Base-by-base conservation (phyloP, 2,797 vertebrate species). In the Otolemur crassicaudatus region DNA sequence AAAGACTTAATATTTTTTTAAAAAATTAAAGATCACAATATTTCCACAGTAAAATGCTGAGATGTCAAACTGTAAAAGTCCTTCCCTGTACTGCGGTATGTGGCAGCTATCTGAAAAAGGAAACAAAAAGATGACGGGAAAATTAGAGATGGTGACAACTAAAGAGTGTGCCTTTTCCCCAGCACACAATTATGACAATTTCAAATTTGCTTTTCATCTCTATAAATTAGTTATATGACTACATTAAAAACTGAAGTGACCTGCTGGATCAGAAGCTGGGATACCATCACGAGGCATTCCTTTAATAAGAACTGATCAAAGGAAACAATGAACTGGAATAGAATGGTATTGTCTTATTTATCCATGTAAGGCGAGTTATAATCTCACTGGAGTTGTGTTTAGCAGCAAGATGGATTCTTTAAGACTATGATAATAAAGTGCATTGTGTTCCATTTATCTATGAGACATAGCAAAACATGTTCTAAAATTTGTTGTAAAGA, bases 181-280 rank as follows among this genome's bases (percentile, higher is more conserved):
- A 75, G 75, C 7, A 69, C 29, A 77, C 29, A 87, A 84, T 95
- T 94, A 84, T 7, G 81, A 63, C 25, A 61, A 56, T 96, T 92
- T 97, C 31, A 82, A 72, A 84, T 89, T 77, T 81, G 61, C 90
- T 89, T 96, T 97, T 92, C 49, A 75, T 96, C 85, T 95, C 72
- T 81, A 60, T 93, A 89, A 97, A 96, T 95, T 94, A 92, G 65
- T 60, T 94, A 96, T 96, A 27, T 96, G 91, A 83, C 88, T 67
- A 37, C 79, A 46, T 53, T 95, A 53, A 96, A 91, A 92, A 92
- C 13, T 40, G 77, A 72, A 92, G 20, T 97, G 79, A 46, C 23
- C 46, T 95, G 76, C 72, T 79, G 84, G 93, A 95, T 96, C 86
- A 94, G 56, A 90, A 96, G 81, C 1, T 43, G 84, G 58, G 92